These are phyloP conservation scores for Drosophila ananassae DNA, from an alignment of 1,140 invertebrate species.

Conservation along the genomic window DNA sequence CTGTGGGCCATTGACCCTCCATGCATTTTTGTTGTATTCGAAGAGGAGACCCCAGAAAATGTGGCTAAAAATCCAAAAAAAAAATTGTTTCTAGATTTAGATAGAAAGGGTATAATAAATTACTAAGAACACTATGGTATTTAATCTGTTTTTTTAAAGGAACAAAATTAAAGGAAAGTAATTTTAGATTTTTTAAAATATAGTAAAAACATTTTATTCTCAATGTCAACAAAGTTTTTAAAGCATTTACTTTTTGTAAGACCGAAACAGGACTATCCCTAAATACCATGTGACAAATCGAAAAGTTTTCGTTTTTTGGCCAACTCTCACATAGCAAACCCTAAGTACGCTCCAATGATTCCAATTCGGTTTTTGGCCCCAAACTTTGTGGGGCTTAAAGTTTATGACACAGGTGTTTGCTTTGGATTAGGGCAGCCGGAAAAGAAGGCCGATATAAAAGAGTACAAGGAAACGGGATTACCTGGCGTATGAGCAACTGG, in stretches of 20 bases:
- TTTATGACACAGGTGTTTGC: constrained; percentile 75
- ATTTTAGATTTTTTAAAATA: not conserved
- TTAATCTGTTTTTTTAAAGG: too few species aligned
- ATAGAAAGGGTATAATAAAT: too few species aligned
- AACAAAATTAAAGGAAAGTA: too few species aligned
- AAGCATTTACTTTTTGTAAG: constrained; percentile 12
- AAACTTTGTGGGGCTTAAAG: constrained; percentile 73
- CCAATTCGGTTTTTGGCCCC: constrained; percentile 64
- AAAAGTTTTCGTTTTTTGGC: constrained; percentile 63
- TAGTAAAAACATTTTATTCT: not conserved
- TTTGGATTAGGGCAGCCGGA: constrained; percentile 55
- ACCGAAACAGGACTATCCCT: constrained; percentile 42
- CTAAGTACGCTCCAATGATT: constrained; percentile 68
- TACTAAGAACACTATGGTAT: too few species aligned
- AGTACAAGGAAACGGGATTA: constrained; percentile 29
- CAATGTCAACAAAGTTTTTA: constrained; percentile 7
- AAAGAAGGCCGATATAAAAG: constrained; percentile 17
- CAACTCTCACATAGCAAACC: constrained; percentile 43
- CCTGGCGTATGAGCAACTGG: constrained; percentile 36
- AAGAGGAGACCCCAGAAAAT: too few species aligned
- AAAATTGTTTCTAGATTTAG: too few species aligned
- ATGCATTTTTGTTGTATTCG: too few species aligned
- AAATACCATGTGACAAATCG: constrained; percentile 61
- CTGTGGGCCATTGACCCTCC: too few species aligned
- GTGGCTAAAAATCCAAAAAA: too few species aligned